Evolutionary conservation across 2,888 invertebrate genomes (phyloP).

Genomic region (Lymantria dispar): DNA sequence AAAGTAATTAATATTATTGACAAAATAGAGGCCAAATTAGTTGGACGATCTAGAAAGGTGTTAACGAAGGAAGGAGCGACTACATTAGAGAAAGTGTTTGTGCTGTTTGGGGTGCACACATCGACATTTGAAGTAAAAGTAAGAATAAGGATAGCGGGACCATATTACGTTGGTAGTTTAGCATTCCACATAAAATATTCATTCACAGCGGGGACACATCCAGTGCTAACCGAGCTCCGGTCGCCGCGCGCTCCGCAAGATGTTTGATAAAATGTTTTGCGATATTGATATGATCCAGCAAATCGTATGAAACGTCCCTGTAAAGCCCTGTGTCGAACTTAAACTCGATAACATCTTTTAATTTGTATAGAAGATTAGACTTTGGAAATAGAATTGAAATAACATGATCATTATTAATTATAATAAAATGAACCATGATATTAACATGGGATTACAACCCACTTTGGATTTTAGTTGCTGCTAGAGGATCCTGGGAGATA

Average conservation of each 20-base stretch:
- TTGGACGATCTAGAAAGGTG: constrained; percentile 82
- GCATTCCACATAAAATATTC: constrained; percentile 75
- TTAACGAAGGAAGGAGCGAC: constrained; percentile 81
- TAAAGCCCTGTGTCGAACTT: constrained; percentile 28
- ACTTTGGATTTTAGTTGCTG: too few species aligned
- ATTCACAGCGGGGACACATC: constrained; percentile 70
- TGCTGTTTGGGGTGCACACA: constrained; percentile 77
- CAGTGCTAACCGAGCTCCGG: constrained; percentile 58
- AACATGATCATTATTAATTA: too few species aligned
- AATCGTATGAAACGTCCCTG: constrained; percentile 25
- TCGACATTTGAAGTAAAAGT: constrained; percentile 50
- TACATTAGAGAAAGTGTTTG: constrained; percentile 67
- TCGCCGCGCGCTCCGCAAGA: constrained; percentile 73
- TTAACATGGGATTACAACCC: too few species aligned
- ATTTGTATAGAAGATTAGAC: too few species aligned
- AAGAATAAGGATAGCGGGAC: constrained; percentile 53
- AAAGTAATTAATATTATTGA: constrained; percentile 37
- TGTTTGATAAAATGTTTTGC: constrained; percentile 44
- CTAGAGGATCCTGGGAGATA: too few species aligned
- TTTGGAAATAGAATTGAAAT: too few species aligned
- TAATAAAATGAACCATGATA: too few species aligned
- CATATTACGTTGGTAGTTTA: constrained; percentile 53
- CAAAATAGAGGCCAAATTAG: constrained; percentile 62
- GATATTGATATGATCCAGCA: constrained; percentile 36
- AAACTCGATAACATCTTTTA: too few species aligned